Evolutionary conservation across 2,888 invertebrate genomes (phyloP), one percentile per base, ranked within the genome.

Genomic region (Mesochorus sp.): DNA sequence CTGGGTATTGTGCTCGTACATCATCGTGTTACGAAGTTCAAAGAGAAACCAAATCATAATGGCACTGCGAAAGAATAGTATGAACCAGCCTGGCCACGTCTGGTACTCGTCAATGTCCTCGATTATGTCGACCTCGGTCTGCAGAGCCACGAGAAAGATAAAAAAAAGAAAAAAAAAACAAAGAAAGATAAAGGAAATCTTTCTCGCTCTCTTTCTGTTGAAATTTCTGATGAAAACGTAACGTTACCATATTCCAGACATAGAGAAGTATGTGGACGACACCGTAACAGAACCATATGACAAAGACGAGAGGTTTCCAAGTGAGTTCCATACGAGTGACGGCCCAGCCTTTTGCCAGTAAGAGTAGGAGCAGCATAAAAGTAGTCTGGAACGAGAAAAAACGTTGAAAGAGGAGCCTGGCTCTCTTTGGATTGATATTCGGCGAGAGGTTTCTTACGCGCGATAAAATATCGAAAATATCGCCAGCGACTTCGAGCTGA

Each of bases 41-140:
- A 95, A 93, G 28, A 98, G 93, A 91, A 98, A 98, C 97, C 97
- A 98, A 61, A 95, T 92, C 95, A 97, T 97, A 85, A 97, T 96
- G 57, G 95, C 92, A 55, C 97, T 94, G 51, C 98, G 93, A 82
- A 99, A 94, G 26, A 96, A 94, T 0, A 99, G 93, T 79, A 98
- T 97, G 80, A 98, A 93, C 96, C 98, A 98, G 3, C 99, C 99
- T 0, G 99, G 98, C 97, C 98, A 98, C 0, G 98, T 98, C 91
- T 98, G 98, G 92, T 98, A 99, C 89, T 99, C 98, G 88, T 98
- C 98, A 67, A 97, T 96, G 89, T 99, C 98, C 90, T 98, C 97
- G 84, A 98, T 96, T 59, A 97, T 97, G 90, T 99, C 98, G 42
- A 99, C 96, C 92, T 98, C 98, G 76, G 97, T 97, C 98, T 98